Evolutionary conservation across 2,888 invertebrate genomes (phyloP), one percentile per base, ranked within the genome.

Genomic region (Exocentrus adspersus): DNA sequence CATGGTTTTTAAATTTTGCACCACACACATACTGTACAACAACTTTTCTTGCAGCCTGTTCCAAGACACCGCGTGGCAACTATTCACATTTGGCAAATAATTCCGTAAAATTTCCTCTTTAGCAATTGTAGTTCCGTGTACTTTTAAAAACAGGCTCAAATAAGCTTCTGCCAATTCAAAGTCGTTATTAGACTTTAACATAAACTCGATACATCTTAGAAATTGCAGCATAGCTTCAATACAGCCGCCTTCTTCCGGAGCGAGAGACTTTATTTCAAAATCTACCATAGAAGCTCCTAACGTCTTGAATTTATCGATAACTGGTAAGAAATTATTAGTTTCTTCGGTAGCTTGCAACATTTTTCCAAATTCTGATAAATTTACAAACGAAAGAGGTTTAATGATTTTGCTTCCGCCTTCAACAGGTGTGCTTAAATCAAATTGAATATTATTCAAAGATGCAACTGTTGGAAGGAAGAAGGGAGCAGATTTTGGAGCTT

Each of bases 391-490:
- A 7, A 87, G 84, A 1, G 88, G 86, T 50, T 85, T 84, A 24
- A 88, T 72, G 2, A 91, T 73, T 76, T 87, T 88, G 4, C 86
- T 87, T 9, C 79, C 78, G 1, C 82, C 74, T 9, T 78, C 80
- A 1, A 32, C 19, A 7, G 68, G 65, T 7, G 60, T 45, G 21
- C 84, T 82, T 1, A 92, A 79, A 79, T 93, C 93, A 80, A 98
- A 98, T 79, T 91, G 90, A 4, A 94, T 83, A 72, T 93, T 90
- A 72, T 93, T 89, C 14, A 96, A 84, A 1, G 93, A 92, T 0
- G 94, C 88, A 60, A 97, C 86, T 0, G 97, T 97, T 0, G 98
- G 97, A 53, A 98, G 84, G 80, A 99, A 98, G 85, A 99, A 99
- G 0, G 98, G 98, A 0, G 97, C 98, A 0, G 91, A 88, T 82